Evolutionary conservation across 2,797 vertebrate genomes (phyloP).

Genomic region (Peromyscus attwateri): DNA sequence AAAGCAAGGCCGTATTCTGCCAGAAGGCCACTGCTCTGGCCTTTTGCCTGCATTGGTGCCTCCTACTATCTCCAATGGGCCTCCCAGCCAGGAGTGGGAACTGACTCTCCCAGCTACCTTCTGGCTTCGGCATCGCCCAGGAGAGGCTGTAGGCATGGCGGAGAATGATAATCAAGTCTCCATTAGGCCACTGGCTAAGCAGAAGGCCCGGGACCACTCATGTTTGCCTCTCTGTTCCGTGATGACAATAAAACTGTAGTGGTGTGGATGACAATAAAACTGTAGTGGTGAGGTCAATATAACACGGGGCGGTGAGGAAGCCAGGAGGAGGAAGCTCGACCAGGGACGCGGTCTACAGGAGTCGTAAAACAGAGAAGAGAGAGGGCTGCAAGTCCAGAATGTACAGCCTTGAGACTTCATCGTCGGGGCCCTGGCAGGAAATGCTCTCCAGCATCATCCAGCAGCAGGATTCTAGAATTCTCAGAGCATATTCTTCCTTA

Average conservation of each 20-base stretch:
- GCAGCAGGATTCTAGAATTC: neutral
- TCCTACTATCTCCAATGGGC: neutral
- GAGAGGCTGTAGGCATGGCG: neutral
- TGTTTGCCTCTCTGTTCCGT: neutral
- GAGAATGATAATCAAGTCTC: neutral
- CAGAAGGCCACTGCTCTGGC: neutral
- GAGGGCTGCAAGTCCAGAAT: neutral
- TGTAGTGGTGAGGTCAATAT: neutral
- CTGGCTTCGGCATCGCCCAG: neutral
- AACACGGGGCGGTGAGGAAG: neutral
- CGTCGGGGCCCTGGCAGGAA: neutral
- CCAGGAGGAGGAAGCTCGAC: neutral
- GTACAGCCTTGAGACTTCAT: neutral
- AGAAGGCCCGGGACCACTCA: neutral
- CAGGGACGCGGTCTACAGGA: neutral
- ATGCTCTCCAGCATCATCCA: neutral
- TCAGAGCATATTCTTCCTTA: neutral
- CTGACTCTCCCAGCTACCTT: neutral
- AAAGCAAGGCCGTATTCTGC: constrained; percentile 25
- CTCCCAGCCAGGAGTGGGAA: neutral
- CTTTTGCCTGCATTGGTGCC: neutral
- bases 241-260: neutral
- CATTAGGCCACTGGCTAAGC: neutral
- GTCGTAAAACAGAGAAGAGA: neutral
- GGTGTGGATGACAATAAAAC: neutral